phyloP scores from a whole-genome alignment of 2,113 vertebrate genomes.

The Sphyrna mokarran region DNA sequence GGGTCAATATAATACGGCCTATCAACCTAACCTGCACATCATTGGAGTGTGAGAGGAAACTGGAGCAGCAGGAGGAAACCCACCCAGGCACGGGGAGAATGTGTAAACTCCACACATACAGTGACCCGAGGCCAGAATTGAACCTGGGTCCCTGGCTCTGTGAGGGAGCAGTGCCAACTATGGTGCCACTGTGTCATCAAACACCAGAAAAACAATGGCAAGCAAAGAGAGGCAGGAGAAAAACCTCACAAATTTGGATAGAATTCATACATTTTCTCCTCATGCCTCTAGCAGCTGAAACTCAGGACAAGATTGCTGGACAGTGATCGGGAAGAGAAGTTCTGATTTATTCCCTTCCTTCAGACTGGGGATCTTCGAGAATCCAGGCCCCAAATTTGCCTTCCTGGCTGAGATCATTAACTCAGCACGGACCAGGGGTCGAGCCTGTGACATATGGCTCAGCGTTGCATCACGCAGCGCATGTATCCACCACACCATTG shows the following conservation, averaged over 20 bases:
- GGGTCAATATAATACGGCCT: too few species aligned
- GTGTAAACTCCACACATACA: too few species aligned
- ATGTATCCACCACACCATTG: not conserved
- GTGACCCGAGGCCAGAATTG: too few species aligned
- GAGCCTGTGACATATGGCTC: not conserved
- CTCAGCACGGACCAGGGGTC: conserved; percentile 5
- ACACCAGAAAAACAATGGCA: not conserved
- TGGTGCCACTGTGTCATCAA: too few species aligned
- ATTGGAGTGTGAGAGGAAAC: too few species aligned
- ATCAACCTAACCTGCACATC: too few species aligned
- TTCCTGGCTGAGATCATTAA: conserved; percentile 18
- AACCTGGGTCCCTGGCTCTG: too few species aligned
- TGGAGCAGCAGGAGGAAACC: too few species aligned
- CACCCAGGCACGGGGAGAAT: too few species aligned
- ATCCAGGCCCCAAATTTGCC: not conserved
- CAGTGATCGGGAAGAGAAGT: not conserved
- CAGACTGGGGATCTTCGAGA: not conserved
- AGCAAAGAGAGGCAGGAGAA: not conserved
- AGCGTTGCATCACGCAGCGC: not conserved
- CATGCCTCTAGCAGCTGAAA: not conserved
- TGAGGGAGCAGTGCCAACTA: too few species aligned
- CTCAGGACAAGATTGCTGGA: not conserved
- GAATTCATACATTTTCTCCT: not conserved
- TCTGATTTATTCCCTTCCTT: not conserved
- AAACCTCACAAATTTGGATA: not conserved